Evolutionary conservation across 1,140 invertebrate species (phyloP).

Genomic region (Sitophilus oryzae): DNA sequence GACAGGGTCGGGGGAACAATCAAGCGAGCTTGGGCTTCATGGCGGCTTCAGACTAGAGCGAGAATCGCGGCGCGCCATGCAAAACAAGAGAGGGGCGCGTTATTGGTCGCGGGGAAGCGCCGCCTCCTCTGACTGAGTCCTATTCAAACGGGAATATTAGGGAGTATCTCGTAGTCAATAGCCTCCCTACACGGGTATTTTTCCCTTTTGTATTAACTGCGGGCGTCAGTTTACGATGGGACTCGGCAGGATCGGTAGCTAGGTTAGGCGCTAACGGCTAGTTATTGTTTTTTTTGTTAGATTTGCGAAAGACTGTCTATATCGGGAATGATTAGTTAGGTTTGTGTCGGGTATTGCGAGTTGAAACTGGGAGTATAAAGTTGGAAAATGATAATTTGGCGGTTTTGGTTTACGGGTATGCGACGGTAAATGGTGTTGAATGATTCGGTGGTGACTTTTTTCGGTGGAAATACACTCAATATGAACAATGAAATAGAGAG

Average conservation of each 20-base stretch:
- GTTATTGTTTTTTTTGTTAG: background rate
- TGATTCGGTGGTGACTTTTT: background rate
- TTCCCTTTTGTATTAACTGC: constrained; percentile 25
- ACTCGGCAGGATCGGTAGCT: constrained; percentile 22
- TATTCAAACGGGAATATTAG: constrained; percentile 42
- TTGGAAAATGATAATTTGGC: background rate
- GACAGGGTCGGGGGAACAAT: constrained; percentile 10
- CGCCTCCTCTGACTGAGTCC: constrained; percentile 34
- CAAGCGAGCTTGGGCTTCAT: constrained; percentile 18
- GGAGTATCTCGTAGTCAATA: constrained; percentile 40
- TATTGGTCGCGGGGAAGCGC: constrained; percentile 36
- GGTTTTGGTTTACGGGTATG: background rate
- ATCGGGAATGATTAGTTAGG: background rate
- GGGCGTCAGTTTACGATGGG: constrained; percentile 24
- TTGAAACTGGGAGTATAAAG: background rate
- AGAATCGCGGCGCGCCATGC: constrained; percentile 19
- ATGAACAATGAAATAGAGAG: constrained; percentile 26
- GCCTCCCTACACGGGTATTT: constrained; percentile 25
- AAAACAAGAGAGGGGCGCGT: constrained; percentile 22
- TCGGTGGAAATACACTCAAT: no score
- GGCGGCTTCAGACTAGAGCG: constrained; percentile 20
- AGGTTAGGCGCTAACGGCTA: background rate
- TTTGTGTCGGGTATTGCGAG: background rate
- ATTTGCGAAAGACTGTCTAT: no score
- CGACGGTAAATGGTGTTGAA: constrained; percentile 8